These are phyloP conservation scores for Sipha flava DNA, from an alignment of 1,140 invertebrate genomes.

Conservation along the genomic window DNA sequence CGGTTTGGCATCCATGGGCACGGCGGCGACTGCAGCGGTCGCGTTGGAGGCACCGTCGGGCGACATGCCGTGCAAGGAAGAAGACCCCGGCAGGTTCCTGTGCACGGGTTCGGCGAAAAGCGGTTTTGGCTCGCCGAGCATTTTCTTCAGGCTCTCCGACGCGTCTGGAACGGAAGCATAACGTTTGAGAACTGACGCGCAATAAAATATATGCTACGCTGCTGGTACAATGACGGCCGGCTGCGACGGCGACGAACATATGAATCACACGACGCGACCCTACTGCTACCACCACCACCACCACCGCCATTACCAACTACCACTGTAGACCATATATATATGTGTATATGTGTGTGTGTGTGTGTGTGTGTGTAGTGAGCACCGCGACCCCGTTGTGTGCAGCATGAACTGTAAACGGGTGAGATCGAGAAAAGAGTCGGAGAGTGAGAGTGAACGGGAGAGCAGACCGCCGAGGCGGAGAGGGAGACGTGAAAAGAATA, in stretches of 20 bases:
- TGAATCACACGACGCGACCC: too few relatives aligned
- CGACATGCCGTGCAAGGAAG: neutral
- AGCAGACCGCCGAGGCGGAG: too few relatives aligned
- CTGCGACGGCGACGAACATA: neutral
- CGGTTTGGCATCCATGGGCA: constrained; percentile 25
- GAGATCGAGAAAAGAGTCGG: too few relatives aligned
- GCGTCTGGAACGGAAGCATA: neutral
- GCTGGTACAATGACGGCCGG: neutral
- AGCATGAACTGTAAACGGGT: too few relatives aligned
- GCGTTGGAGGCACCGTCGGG: neutral
- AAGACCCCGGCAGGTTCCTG: neutral
- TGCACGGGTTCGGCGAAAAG: constrained; percentile 21
- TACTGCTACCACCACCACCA: too few relatives aligned
- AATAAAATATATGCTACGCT: too few relatives aligned
- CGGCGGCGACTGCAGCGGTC: neutral
- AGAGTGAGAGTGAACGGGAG: too few relatives aligned
- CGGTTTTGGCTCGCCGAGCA: constrained; percentile 8
- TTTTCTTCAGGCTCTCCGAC: constrained; percentile 18
- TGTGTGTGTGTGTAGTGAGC: too few relatives aligned
- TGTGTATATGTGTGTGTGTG: too few relatives aligned
- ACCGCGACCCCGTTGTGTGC: too few relatives aligned
- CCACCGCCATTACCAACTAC: too few relatives aligned
- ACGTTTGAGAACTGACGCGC: neutral
- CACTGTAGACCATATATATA: too few relatives aligned
- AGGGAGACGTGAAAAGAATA: neutral